These are phyloP conservation scores for Drosophila tristis DNA, from an alignment of 1,140 invertebrate genomes.

Conservation along the genomic window DNA sequence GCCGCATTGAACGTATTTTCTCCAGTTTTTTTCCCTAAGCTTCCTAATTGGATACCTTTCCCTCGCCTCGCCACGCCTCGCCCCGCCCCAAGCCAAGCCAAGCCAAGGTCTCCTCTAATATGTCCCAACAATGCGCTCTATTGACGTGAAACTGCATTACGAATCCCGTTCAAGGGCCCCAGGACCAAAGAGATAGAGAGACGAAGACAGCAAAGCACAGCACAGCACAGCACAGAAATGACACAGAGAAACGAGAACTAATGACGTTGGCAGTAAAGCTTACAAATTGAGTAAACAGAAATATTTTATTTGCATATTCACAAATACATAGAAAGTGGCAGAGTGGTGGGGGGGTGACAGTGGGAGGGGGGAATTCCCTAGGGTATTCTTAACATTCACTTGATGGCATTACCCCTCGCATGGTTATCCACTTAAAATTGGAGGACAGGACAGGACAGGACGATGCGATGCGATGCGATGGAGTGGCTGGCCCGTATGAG, in stretches of 20 bases:
- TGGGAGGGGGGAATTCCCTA: conserved; percentile 12
- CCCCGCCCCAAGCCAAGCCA: no score
- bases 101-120: no score
- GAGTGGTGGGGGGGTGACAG: neutral
- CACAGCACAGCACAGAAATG: neutral
- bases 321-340: neutral
- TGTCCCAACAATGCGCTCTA: no score
- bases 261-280: conserved; percentile 57
- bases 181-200: no score
- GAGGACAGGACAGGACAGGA: conserved; percentile 17
- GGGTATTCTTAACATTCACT: conserved; percentile 35
- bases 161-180: no score
- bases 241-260: conserved; percentile 27
- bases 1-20: no score
- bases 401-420: conserved; percentile 31
- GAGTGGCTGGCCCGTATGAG: neutral
- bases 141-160: no score
- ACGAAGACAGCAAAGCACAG: neutral
- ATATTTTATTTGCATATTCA: conserved; percentile 41
- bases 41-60: no score
- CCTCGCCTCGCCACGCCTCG: no score
- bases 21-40: no score
- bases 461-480: neutral
- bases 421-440: conserved; percentile 41
- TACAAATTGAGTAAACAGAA: conserved; percentile 56